Conservation (phyloP, 2,797 vertebrate species). For the Meda fulgida region DNA sequence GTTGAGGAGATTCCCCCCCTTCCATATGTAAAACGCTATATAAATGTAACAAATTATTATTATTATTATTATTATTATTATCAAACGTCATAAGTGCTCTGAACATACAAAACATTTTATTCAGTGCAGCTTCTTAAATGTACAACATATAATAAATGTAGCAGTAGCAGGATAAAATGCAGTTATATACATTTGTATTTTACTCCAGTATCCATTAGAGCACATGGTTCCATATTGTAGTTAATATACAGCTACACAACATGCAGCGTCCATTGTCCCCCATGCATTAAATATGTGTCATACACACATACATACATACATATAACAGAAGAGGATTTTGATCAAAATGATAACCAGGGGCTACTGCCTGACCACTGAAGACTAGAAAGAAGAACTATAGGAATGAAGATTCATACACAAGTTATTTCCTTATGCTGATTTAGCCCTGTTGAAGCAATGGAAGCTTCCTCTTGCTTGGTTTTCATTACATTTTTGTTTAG, state of each 20-base stretch:
- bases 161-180: slow-evolving; percentile 49
- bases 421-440: slow-evolving; percentile 7
- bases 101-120: slow-evolving; percentile 56
- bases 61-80: too few species aligned
- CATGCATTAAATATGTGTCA: slow-evolving; percentile 74
- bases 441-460: slow-evolving; percentile 40
- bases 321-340: slow-evolving; percentile 35
- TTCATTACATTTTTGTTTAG: slow-evolving; percentile 7
- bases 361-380: slow-evolving; percentile 13
- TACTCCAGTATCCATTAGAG: slow-evolving; percentile 50
- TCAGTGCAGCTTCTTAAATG: slow-evolving; percentile 55
- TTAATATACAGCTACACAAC: slow-evolving; percentile 67
- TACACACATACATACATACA: slow-evolving; percentile 40
- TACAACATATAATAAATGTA: slow-evolving; percentile 52
- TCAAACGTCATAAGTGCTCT: slow-evolving; percentile 37
- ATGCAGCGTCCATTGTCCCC: slow-evolving; percentile 80
- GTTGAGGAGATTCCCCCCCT: too few species aligned
- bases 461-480: slow-evolving; percentile 15
- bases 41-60: too few species aligned
- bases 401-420: neutral
- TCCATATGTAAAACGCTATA: too few species aligned
- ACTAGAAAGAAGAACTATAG: slow-evolving; percentile 14
- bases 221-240: slow-evolving; percentile 49
- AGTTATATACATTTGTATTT: slow-evolving; percentile 40
- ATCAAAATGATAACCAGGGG: slow-evolving; percentile 29